Percentiles rank a stretch among this genome's conserved stretches.
Conservation (phyloP, 2,113 vertebrate species). For the Progne subis region DNA sequence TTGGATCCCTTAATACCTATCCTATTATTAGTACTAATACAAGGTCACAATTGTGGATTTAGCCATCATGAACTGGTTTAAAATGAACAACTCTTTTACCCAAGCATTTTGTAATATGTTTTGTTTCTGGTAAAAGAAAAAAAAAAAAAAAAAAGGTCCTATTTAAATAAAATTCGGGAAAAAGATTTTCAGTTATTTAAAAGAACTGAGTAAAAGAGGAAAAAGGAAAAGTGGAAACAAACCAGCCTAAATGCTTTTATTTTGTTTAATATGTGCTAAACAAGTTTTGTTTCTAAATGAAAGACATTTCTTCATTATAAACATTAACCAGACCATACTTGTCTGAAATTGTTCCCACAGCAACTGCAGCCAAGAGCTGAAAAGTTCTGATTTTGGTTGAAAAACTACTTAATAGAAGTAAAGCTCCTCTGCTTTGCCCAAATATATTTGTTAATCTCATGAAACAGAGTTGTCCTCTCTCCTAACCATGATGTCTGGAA, state of each 20-base stretch:
- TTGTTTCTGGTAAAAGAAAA: not conserved
- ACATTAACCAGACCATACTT: not conserved
- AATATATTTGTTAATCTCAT: not conserved
- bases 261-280: not conserved
- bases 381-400: not conserved
- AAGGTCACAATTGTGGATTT: not conserved
- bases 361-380: not conserved
- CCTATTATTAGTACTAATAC: not conserved
- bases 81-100: not conserved
- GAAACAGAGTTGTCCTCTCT: not conserved
- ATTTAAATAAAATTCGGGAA: not conserved
- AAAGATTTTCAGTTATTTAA: not conserved
- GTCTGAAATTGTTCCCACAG: not conserved
- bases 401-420: not conserved
- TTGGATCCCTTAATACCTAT: not conserved
- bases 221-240: not conserved
- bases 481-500: not conserved
- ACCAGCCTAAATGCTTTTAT: not conserved
- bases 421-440: not conserved
- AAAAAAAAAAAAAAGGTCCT: too few relatives aligned
- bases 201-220: not conserved
- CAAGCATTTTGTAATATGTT: not conserved
- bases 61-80: not conserved
- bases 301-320: not conserved
- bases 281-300: not conserved